Evolutionary conservation across 2,113 vertebrate genomes (phyloP).

Genomic region (Sander vitreus): DNA sequence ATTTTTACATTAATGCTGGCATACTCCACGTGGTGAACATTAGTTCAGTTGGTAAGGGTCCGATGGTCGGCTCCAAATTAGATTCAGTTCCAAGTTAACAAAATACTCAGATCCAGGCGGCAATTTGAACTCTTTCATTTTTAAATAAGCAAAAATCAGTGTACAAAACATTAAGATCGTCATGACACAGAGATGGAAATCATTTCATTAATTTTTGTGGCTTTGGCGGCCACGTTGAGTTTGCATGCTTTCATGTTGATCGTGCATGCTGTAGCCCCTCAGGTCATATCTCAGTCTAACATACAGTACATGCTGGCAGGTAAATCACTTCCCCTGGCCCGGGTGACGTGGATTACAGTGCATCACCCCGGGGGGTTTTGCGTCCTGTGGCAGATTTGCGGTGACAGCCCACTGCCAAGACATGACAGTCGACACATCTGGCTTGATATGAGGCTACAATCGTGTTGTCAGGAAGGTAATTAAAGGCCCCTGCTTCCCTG

Average conservation of each 20-base stretch:
- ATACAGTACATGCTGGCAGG: conserved; percentile 23
- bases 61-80: neutral
- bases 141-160: neutral
- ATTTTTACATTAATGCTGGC: neutral
- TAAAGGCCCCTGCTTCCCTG: conserved; percentile 53
- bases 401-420: conserved; percentile 53
- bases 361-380: conserved; percentile 37
- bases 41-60: neutral
- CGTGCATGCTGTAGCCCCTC: conserved; percentile 4
- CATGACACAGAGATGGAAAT: neutral
- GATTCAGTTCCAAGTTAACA: neutral
- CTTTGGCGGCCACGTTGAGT: neutral
- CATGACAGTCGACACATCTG: conserved; percentile 72
- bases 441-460: conserved; percentile 61
- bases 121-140: neutral
- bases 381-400: conserved; percentile 66
- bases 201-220: neutral
- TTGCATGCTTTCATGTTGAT: neutral
- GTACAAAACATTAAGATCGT: neutral
- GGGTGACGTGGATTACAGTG: conserved; percentile 17
- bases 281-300: neutral
- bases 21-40: conserved; percentile 18
- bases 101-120: neutral
- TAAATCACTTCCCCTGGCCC: conserved; percentile 42
- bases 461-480: conserved; percentile 71